Evolutionary conservation across 2,888 invertebrate species (phyloP).

Genomic region (Marronus borbonicus): DNA sequence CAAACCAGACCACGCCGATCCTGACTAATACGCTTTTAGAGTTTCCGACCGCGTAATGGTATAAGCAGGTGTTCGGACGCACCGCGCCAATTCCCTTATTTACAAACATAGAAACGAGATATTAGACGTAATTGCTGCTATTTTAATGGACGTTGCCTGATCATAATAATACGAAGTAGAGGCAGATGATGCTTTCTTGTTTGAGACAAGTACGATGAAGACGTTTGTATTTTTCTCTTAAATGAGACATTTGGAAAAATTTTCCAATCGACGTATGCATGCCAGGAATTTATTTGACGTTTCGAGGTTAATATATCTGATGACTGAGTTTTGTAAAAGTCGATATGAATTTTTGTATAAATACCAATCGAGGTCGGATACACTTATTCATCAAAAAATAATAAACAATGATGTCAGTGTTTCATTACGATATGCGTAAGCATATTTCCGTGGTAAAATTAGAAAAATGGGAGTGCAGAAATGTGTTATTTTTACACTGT

Average conservation of each 20-base stretch:
- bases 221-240: neutral
- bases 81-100: conserved; percentile 27
- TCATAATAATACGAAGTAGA: neutral
- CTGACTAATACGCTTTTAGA: conserved; percentile 29
- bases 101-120: neutral
- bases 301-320: neutral
- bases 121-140: neutral
- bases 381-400: conserved; percentile 22
- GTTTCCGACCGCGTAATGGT: neutral
- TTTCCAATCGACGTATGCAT: neutral
- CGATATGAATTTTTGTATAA: conserved; percentile 9
- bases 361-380: conserved; percentile 13
- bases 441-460: conserved; percentile 14
- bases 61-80: conserved; percentile 25
- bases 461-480: conserved; percentile 2
- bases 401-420: conserved; percentile 14
- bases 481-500: no score
- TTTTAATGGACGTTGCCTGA: neutral
- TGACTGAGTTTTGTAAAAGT: neutral
- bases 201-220: neutral
- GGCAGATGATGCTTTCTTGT: neutral
- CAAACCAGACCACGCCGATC: conserved; percentile 27
- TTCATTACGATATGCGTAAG: neutral
- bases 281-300: neutral
- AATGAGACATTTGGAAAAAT: neutral